Base-by-base conservation (phyloP, 2,888 invertebrate species). In the Drosophila kanekoi region DNA sequence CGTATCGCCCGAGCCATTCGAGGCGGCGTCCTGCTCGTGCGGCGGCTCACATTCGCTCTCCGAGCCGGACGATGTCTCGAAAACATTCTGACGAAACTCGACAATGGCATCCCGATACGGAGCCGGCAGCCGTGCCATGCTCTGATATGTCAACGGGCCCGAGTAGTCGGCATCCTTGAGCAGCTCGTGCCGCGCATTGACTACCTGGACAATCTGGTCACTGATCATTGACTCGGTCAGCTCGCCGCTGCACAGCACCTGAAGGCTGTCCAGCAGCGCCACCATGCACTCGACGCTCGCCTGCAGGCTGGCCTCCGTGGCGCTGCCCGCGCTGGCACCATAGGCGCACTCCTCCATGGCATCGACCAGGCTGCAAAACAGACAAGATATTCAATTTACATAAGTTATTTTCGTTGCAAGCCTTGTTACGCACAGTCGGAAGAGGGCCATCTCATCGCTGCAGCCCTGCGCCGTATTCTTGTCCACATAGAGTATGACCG, bases 271-370 rank as follows among this genome's bases (percentile, higher is more conserved):
- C 32, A 98, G 93, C 72, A 98, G 93, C 0, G 97, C 96, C 5
- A 96, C 96, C 54, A 97, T 96, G 83, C 97, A 97, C 81, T 96
- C 96, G 0, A 97, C 96, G 74, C 96, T 96, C 0, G 96, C 96
- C 51, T 95, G 94, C n/a, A 97, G 93, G 5, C 96, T 95, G 67
- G 95, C 94, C 14, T 96, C 95, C 74, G 96, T 96, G 72, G 95
- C 94, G 81, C 96, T 96, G 52, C 95, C 96, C 72, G 96, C 96
- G 14, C 89, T 90, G 1, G 90, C 89, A 0, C 92, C 91, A 77
- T 95, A 95, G n/a, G 97, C 96, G 66, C 97, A 97, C 92, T 98
- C 98, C 92, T 98, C 97, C 91, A 98, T 96, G 0, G 97, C 97
- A 90, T 98, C 98, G 94, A 98, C 96, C 81, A 97, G 96, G 85